Evolutionary conservation across 2,113 vertebrate species (phyloP), one percentile per base, ranked within the genome.

Genomic region (Gila orcuttii): DNA sequence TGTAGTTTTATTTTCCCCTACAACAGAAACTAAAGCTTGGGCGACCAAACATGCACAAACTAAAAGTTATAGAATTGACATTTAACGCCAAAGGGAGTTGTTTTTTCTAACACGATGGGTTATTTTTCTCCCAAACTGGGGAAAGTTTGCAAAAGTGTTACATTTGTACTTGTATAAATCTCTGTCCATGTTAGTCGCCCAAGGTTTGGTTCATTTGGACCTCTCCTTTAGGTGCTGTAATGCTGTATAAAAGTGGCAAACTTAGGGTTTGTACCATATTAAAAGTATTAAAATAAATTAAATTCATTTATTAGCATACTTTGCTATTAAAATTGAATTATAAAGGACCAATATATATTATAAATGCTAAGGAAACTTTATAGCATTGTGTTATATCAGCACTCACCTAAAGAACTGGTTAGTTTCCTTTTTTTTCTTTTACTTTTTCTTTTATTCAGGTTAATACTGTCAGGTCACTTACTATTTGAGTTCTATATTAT

Each of bases 1-100:
- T 98, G 98, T 99, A 99, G 98, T 99, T 99, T 99, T 99, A 99
- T 99, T 99, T 99, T 99, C 98, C 97, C 95, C 97, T 98, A 98
- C 96, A 97, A 96, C 97, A 93, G 92, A 95, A 97, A 96, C 96
- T 89, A 95, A 99, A 97, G 94, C 96, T 99, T 96, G 96, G 96
- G 96, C 95, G 97, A 98, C 90, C 19, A 55, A 71, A 71, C 64
- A 71, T 57, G 86, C 71, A 90, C 84, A 90, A 81, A 87, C 87
- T 86, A 91, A 79, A 93, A 92, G 91, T 83, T 52, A 1, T 17
- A 50, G 25, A 52, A 28, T 76, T 52, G 68, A 39, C 68, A 23
- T 71, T 71, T 23, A 21, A 36, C 28, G 12, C 59, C 13, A 1
- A 11, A 78, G 75, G 50, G 47, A 59, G 55, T 39, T 31, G 19